These are phyloP conservation scores for Phortica variegata DNA, from an alignment of 1,140 invertebrate genomes.

Conservation along the genomic window DNA sequence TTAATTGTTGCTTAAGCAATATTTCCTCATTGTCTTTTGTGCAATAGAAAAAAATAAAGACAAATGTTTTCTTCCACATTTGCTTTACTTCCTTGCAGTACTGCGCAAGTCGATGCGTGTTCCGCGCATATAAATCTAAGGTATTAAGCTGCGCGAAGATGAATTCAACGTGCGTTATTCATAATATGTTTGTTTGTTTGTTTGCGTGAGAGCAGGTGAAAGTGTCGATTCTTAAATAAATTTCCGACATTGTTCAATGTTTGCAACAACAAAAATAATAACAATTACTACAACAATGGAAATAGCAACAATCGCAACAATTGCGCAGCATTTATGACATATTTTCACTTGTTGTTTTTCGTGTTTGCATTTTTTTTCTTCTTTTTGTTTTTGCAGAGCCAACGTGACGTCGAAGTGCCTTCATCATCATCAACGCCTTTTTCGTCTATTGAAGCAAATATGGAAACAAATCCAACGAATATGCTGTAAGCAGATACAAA, in stretches of 20 bases:
- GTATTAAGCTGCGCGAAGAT: constrained; percentile 13
- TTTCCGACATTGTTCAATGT: constrained; percentile 31
- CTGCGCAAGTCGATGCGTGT: constrained; percentile 9
- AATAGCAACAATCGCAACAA: too few species aligned
- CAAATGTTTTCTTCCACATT: constrained; percentile 7
- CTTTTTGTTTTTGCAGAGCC: constrained; percentile 16
- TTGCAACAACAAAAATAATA: too few species aligned
- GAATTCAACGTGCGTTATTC: constrained; percentile 33
- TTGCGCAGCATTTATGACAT: constrained; percentile 13
- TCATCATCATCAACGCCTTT: too few species aligned
- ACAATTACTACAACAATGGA: too few species aligned
- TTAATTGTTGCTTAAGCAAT: constrained; percentile 2
- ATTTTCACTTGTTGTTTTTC: constrained; percentile 30
- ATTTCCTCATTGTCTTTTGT: constrained; percentile 45
- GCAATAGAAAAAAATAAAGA: constrained; percentile 13
- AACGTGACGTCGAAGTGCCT: constrained; percentile 10
- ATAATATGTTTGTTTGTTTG: constrained; percentile 38
- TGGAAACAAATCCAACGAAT: too few species aligned
- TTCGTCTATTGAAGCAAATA: too few species aligned
- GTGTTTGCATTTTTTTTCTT: too few species aligned
- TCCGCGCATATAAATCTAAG: not conserved
- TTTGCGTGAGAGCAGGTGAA: constrained; percentile 20
- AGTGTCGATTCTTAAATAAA: constrained; percentile 42
- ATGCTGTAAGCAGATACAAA: too few species aligned
- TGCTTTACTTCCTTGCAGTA: constrained; percentile 23